These are phyloP conservation scores for Neoaliturus tenellus DNA, from an alignment of 2,888 invertebrate genomes.

Conservation along the genomic window DNA sequence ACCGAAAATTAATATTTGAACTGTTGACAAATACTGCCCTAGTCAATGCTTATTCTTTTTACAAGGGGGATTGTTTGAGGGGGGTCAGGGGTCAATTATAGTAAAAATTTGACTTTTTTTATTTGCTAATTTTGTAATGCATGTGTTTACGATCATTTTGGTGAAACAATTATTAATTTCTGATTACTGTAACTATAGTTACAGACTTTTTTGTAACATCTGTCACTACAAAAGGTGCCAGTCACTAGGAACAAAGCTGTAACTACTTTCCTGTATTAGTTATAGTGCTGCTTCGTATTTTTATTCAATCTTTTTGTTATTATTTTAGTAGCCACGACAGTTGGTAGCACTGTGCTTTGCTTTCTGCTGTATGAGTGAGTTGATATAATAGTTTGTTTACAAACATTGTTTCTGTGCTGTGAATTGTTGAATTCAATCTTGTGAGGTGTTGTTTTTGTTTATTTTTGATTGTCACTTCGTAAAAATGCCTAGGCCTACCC, in stretches of 20 bases:
- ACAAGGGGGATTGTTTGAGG: too few species aligned
- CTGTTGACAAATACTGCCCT: too few species aligned
- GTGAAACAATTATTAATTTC: constrained; percentile 31
- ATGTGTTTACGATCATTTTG: neutral
- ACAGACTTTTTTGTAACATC: constrained; percentile 1
- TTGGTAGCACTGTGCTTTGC: neutral
- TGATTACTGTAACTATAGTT: constrained; percentile 46
- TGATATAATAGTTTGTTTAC: neutral
- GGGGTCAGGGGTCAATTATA: constrained; percentile 28
- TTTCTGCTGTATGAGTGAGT: constrained; percentile 14
- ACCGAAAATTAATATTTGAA: too few species aligned
- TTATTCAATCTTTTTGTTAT: neutral
- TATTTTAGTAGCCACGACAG: neutral
- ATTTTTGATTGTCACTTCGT: neutral
- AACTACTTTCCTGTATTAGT: neutral
- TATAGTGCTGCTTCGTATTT: constrained; percentile 18
- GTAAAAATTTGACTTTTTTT: neutral
- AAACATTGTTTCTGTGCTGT: neutral
- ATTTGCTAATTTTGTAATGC: constrained; percentile 16
- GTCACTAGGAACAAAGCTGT: neutral
- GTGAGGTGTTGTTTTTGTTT: neutral
- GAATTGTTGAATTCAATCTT: neutral
- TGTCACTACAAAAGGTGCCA: neutral
- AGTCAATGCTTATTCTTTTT: too few species aligned
- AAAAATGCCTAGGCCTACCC: constrained; percentile 31